phyloP scores from a whole-genome alignment of 2,113 vertebrate species.

The Otus sunia region DNA sequence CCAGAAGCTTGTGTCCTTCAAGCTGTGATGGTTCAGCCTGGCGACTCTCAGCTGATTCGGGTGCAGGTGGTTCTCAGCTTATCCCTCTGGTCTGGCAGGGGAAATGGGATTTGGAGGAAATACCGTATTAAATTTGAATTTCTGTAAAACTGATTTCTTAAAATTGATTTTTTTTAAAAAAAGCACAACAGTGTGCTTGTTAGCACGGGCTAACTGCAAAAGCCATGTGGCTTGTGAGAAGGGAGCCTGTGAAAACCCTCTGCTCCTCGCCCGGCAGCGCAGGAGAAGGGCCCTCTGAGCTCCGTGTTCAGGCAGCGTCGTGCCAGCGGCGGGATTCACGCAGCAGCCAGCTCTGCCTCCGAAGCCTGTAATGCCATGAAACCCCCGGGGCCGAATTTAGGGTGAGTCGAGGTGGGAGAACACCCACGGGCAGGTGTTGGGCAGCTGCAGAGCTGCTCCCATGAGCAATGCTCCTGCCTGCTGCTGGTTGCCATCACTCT shows the following conservation, averaged over 20 bases:
- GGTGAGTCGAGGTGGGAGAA: background rate
- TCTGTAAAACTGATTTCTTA: background rate
- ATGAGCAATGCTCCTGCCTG: background rate
- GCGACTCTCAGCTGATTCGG: background rate
- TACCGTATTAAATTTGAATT: background rate
- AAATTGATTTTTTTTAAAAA: background rate
- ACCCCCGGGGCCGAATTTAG: rapidly evolving
- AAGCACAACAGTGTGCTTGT: background rate
- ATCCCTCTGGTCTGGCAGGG: background rate
- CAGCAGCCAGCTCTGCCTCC: background rate
- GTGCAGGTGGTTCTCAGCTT: background rate
- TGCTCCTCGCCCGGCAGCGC: background rate
- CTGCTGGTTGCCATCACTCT: background rate
- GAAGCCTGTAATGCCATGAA: rapidly evolving
- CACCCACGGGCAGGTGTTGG: background rate
- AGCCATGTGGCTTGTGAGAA: rapidly evolving
- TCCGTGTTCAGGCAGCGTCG: rapidly evolving
- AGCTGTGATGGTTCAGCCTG: background rate
- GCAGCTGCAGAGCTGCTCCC: background rate
- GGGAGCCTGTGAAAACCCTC: background rate
- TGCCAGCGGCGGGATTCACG: rapidly evolving
- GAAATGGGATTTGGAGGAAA: background rate
- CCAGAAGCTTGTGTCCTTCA: background rate
- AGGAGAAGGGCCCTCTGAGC: rapidly evolving
- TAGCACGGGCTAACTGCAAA: background rate